Conservation (phyloP, 2,888 invertebrate genomes). For the Machimus rusticus region DNA sequence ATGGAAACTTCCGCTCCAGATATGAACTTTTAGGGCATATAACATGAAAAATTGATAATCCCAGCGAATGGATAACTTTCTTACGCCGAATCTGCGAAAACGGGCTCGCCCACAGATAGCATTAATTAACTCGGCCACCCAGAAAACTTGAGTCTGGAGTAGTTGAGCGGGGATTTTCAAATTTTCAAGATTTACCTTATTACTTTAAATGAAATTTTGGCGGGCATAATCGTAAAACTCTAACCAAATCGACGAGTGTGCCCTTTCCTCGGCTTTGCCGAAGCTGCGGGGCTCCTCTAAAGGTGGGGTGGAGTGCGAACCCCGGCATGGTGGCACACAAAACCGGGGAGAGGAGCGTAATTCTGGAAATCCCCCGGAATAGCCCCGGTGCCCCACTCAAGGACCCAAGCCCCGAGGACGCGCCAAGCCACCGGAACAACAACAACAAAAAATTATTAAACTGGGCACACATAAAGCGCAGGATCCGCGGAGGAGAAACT, state of each 20-base stretch:
- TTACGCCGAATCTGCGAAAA: not conserved
- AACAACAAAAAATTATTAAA: not conserved
- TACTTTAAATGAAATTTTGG: slow-evolving; percentile 22
- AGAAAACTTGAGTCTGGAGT: not conserved
- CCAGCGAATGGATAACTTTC: not conserved
- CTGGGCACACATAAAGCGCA: slow-evolving; percentile 1
- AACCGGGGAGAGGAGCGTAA: not conserved
- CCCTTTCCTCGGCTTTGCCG: not conserved
- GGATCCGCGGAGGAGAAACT: slow-evolving; percentile 13
- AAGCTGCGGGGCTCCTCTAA: not conserved
- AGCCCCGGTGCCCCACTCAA: not conserved
- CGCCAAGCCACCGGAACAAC: not conserved
- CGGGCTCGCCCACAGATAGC: not conserved
- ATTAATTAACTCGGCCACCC: slow-evolving; percentile 20
- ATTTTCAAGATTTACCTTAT: slow-evolving; percentile 29
- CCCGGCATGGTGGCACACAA: not conserved
- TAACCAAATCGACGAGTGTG: not conserved
- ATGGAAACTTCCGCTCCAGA: not conserved
- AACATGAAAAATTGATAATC: not conserved
- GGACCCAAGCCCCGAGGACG: not conserved
- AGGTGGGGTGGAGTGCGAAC: not conserved
- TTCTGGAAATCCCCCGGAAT: slow-evolving; percentile 1
- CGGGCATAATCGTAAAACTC: slow-evolving; percentile 16
- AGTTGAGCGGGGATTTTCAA: not conserved
- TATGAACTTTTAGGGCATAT: not conserved